Percentiles rank a stretch among this genome's conserved stretches.
phyloP scores from a whole-genome alignment of 2,888 invertebrate species.

The Chloromyia formosa region DNA sequence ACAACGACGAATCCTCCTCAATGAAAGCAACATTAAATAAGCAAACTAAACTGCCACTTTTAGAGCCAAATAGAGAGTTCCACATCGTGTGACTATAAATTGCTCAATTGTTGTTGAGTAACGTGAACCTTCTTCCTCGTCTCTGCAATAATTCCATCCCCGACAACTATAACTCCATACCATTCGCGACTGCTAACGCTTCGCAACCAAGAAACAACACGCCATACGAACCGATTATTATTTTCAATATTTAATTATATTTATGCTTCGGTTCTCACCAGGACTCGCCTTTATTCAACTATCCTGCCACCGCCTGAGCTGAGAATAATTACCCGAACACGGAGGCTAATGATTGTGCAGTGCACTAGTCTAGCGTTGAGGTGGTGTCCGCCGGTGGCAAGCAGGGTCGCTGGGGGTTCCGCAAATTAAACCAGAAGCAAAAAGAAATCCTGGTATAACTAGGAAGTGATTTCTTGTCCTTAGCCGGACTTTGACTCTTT shows the following conservation, averaged over 20 bases:
- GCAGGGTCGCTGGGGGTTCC: neutral
- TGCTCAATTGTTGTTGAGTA: constrained; percentile 38
- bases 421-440: no score
- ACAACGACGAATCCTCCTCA: no score
- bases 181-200: neutral
- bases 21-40: constrained; percentile 14
- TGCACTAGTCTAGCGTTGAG: neutral
- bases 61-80: constrained; percentile 15
- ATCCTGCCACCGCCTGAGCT: constrained; percentile 34
- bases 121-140: constrained; percentile 26
- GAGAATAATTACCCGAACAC: constrained; percentile 12
- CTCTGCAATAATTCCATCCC: neutral
- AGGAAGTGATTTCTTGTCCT: neutral
- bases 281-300: constrained; percentile 16
- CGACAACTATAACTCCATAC: neutral
- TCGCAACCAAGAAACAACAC: neutral
- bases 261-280: constrained; percentile 45
- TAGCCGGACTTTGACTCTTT: neutral
- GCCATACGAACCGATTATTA: constrained; percentile 37
- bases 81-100: constrained; percentile 27
- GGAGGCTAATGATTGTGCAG: constrained; percentile 9
- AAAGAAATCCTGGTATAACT: neutral
- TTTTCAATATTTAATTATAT: constrained; percentile 45
- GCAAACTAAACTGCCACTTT: constrained; percentile 16
- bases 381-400: neutral